Base-by-base conservation (phyloP, 1,140 invertebrate species). In the Temnothorax nylanderi region DNA sequence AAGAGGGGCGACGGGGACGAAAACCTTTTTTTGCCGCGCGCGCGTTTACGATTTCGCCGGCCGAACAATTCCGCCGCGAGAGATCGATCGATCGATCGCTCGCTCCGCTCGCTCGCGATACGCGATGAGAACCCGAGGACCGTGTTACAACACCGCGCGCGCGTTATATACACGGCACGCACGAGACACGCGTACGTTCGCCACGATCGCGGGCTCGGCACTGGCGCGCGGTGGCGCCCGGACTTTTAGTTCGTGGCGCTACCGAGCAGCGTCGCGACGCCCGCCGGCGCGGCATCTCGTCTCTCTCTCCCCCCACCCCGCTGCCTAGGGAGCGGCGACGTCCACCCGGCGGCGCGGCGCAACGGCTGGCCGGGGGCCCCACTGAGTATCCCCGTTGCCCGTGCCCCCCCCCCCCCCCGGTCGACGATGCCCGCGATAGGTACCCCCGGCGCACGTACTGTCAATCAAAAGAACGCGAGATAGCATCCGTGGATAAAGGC, bases 161-260 rank as follows among this genome's bases (percentile, higher is more conserved):
- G 37, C 26, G 44, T 62, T 13, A 41, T 49, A 41, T n/a, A 60
- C 54, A 60, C 88, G 60, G 65, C 85, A 72, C 87, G 87, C 65
- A 65, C 56, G 78, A 88, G 88, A 16, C 89, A 92, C 93, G 92
- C 94, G 94, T 95, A 95, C 94, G 93, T 93, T 95, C 94, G 90
- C 94, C 89, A 94, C 93, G 94, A 93, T 95, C 94, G 94, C 94
- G 94, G 93, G 90, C 93, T 94, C 94, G 92, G 93, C 93, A 95
- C 95, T 95, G 95, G 91, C 93, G 92, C 90, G 93, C 88, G 86
- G 91, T 87, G 92, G 78, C 92, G 90, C 93, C 93, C 91, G 90
- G 93, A 93, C 92, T 92, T 93, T 93, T 95, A 95, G 95, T 95
- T 95, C 94, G 58, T 88, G 91, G 90, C 92, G 92, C 93, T 92